Base-by-base conservation (phyloP, 1,140 invertebrate genomes). In the Brachionus manjavacas region DNA sequence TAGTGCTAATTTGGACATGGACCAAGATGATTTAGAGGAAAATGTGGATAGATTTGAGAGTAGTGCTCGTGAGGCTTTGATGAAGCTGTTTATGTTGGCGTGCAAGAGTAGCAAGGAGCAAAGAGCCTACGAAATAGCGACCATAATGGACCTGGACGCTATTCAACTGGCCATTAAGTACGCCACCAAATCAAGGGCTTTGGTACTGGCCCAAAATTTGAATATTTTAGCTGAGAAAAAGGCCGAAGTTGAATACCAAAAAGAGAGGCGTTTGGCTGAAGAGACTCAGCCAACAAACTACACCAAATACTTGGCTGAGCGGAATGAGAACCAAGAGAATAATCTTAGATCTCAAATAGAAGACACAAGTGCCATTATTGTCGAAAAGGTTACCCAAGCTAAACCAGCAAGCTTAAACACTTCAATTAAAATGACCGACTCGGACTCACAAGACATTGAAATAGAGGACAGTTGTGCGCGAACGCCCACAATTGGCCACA, bases 71-170 rank as follows among this genome's bases (percentile, higher is more conserved):
- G 93, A 95, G 88, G 92, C 92, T n/a, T 92, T 95, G 31, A 92
- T 97, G 85, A 95, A 95, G 90, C 88, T 96, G 23, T 96, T 98
- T 91, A 95, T 94, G 94, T 89, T 95, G 43, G 93, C 95, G 0
- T 95, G 94, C 87, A 92, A 93, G 85, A 93, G 92, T 87, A 94
- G 95, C 88, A 91, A 94, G 52, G 95, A 98, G 86, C 92, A 93
- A 86, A 91, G 96, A 52, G 95, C 94, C 0, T 88, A 95, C 4
- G 95, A 97, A 88, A 90, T 97, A 7, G 94, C 95, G 87, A 92
- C 95, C 86, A 90, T 96, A 86, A 92, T 97, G 88, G 93, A 93
- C 85, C 91, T 92, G 2, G 92, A 93, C 64, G 91, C 95, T 0
- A 88, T 96, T 46, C 93, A 94, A 86, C 89, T 96, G 31, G 95